Conservation (phyloP, 2,888 invertebrate genomes). For the Desoria tigrina region DNA sequence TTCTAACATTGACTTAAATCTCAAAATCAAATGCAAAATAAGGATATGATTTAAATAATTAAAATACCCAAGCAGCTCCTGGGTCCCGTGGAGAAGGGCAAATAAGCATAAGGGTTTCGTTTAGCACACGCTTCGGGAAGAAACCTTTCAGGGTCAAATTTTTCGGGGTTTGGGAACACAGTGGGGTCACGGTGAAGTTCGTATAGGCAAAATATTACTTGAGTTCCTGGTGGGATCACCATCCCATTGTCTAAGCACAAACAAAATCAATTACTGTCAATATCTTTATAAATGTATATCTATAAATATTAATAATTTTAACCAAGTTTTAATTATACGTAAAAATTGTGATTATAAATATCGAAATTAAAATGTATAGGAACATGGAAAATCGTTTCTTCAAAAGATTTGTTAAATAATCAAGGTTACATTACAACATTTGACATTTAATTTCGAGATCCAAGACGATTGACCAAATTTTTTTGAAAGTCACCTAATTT, state of each 20-base stretch:
- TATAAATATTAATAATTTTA: background rate
- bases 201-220: background rate
- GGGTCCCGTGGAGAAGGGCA: conserved; percentile 58
- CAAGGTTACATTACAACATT: no score
- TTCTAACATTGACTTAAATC: background rate
- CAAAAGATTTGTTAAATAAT: no score
- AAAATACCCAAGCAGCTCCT: conserved; percentile 37
- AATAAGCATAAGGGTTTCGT: conserved; percentile 58
- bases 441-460: no score
- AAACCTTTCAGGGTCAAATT: conserved; percentile 61
- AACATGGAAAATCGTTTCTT: no score
- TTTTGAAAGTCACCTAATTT: no score
- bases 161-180: conserved; percentile 60
- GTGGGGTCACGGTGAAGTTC: conserved; percentile 59
- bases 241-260: conserved; percentile 11
- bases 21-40: no score
- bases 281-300: conserved; percentile 10
- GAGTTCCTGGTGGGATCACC: conserved; percentile 6
- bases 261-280: background rate
- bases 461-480: no score
- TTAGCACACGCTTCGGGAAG: conserved; percentile 57
- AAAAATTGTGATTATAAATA: background rate
- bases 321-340: background rate
- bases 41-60: no score
- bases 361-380: no score